Conservation (phyloP, 2,797 vertebrate species). For the Xenopus petersii region DNA sequence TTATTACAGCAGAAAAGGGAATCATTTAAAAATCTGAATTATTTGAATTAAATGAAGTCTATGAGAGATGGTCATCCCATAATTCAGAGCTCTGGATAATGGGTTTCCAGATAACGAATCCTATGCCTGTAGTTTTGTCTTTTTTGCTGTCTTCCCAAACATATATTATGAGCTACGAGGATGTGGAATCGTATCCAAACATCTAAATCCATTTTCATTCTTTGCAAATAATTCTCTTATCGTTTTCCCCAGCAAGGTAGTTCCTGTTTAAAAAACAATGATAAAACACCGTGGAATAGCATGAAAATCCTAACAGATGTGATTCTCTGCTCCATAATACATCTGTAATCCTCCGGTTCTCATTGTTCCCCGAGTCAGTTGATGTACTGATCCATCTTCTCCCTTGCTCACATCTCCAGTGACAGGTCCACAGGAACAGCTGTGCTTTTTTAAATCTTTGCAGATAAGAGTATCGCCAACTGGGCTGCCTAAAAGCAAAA, state of each 20-base stretch:
- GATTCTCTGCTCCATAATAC: constrained; percentile 14
- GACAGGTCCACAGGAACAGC: constrained; percentile 23
- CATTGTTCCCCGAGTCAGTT: constrained; percentile 14
- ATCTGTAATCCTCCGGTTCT: constrained; percentile 32
- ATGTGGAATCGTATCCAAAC: too few species aligned
- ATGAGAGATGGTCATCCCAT: too few species aligned
- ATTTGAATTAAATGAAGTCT: too few species aligned
- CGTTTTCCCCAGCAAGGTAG: background rate
- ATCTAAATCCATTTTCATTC: too few species aligned
- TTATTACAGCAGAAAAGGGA: too few species aligned
- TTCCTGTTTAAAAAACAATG: constrained; percentile 9
- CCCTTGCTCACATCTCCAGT: constrained; percentile 9
- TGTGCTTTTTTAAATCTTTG: constrained; percentile 23
- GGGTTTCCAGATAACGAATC: too few species aligned
- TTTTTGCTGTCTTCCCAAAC: too few species aligned
- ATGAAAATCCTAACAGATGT: constrained; percentile 44
- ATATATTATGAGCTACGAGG: too few species aligned
- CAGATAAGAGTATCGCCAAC: constrained; percentile 29
- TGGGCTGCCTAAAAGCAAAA: constrained; percentile 7
- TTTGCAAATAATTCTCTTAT: too few species aligned
- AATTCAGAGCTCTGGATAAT: too few species aligned
- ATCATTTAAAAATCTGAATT: too few species aligned
- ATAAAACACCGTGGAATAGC: constrained; percentile 9
- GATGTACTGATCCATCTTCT: constrained; percentile 27
- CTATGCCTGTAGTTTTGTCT: too few species aligned